Conservation (phyloP, 2,888 invertebrate species). For the Enchytraeus crypticus region DNA sequence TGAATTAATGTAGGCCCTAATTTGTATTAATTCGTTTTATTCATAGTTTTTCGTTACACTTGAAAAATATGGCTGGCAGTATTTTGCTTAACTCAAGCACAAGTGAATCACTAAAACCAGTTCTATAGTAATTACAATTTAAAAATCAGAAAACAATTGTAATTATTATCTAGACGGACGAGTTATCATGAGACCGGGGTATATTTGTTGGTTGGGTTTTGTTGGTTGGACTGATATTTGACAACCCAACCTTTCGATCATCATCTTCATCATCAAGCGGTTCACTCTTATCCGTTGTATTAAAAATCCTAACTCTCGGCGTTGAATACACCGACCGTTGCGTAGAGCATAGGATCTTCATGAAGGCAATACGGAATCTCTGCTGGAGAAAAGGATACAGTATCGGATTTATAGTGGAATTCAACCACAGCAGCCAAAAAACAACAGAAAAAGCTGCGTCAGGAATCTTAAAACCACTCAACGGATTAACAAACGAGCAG, state of each 20-base stretch:
- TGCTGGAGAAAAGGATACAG: conserved; percentile 31
- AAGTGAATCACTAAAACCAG: too few species aligned
- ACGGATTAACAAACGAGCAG: conserved; percentile 24
- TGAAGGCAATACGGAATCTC: conserved; percentile 29
- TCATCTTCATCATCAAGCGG: background rate
- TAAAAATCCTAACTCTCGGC: background rate
- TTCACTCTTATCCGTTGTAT: background rate
- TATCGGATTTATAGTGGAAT: conserved; percentile 32
- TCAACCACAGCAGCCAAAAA: conserved; percentile 33
- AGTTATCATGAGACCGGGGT: too few species aligned
- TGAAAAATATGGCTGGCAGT: too few species aligned
- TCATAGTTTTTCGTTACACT: too few species aligned
- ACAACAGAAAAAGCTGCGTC: conserved; percentile 24
- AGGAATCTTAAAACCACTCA: conserved; percentile 26
- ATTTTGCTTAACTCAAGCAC: too few species aligned
- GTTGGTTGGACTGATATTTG: background rate
- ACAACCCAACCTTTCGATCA: background rate
- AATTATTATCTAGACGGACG: too few species aligned
- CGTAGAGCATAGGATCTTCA: conserved; percentile 7
- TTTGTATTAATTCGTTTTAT: too few species aligned
- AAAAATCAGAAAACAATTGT: too few species aligned
- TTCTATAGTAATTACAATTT: too few species aligned
- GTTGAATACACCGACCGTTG: background rate
- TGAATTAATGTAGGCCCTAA: too few species aligned
- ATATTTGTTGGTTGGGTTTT: too few species aligned